Percentiles rank a stretch among this genome's conserved stretches.
phyloP scores from a whole-genome alignment of 1,140 invertebrate species.

The Drosophila santomea region DNA sequence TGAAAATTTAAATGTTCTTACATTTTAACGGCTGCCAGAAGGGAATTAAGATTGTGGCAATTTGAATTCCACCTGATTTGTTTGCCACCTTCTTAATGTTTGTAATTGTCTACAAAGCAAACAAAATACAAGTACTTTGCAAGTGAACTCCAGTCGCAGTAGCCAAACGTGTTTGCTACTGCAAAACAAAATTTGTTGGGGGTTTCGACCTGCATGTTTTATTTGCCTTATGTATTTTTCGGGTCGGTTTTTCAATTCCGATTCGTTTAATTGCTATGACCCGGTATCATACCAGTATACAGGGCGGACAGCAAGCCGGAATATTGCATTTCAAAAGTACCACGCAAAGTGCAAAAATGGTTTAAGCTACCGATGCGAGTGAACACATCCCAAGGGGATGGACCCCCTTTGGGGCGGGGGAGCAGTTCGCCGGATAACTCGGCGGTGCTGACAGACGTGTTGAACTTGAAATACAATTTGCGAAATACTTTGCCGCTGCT shows the following conservation, averaged over 20 bases:
- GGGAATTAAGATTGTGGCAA: conserved; percentile 1
- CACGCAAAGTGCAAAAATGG: conserved; percentile 27
- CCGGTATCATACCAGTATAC: conserved; percentile 16
- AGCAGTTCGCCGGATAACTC: not conserved
- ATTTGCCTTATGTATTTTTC: conserved; percentile 31
- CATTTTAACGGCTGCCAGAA: not conserved
- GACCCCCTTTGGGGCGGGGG: not conserved
- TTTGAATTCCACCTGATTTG: conserved; percentile 8
- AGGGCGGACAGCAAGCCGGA: not conserved
- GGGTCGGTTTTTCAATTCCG: conserved; percentile 1
- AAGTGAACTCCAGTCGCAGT: conserved; percentile 8
- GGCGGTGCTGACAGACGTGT: conserved; percentile 29
- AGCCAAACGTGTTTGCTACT: conserved; percentile 45
- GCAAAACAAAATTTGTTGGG: conserved; percentile 8
- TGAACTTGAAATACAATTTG: conserved; percentile 49
- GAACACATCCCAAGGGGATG: conserved; percentile 12
- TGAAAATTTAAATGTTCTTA: not conserved
- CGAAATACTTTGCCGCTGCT: conserved; percentile 6
- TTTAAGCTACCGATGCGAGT: conserved; percentile 17
- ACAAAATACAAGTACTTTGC: conserved; percentile 9
- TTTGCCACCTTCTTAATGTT: conserved; percentile 20
- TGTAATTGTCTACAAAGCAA: conserved; percentile 20
- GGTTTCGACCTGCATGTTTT: conserved; percentile 35
- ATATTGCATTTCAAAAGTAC: conserved; percentile 15
- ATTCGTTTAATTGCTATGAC: conserved; percentile 27